Base-by-base conservation (phyloP, 2,888 invertebrate genomes). In the Acanthococcus lagerstroemiae region DNA sequence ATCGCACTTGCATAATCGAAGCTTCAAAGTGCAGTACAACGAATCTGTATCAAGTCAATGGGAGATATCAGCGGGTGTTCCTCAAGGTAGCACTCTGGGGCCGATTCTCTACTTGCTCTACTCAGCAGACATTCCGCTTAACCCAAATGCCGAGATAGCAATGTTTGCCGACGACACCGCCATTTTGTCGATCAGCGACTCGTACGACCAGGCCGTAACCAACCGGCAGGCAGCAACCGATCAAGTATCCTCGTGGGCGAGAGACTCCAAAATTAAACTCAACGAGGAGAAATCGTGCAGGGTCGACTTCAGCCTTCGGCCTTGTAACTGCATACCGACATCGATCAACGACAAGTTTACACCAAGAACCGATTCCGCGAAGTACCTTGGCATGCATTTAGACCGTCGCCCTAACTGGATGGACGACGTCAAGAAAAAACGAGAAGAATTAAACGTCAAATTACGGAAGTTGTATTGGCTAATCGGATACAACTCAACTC, bases 361-460 rank as follows among this genome's bases (percentile, higher is more conserved):
- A 94, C 76, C 88, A 90, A 44, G 78, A 94, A 72, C 94, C 94
- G 17, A 89, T 90, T 25, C 87, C 93, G 84, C 92, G 93, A 78
- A 92, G 93, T 68, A 88, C 93, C 66, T 83, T 94, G 67, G 94
- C 93, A 81, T 94, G 94, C 75, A 78, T 92, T 75, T 93, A 93
- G 67, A 92, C 91, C 70, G 91, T 1, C 50, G 54, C 15, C 50
- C 63, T n/a, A 63, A 22, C 1, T 63, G 61, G 60, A 48, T 26
- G 24, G 22, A n/a, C n/a, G 55, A 65, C 54, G 46, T 67, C 26
- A 50, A 56, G 15, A 67, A 50, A n/a, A 68, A 55, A 68, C 24
- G 55, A 4, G 19, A 37, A 25, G 45, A 56, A 48, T 55, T 67
- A 26, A 54, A 60, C 37, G 24, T 63, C 26, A 65, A 68, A 65